Conservation (phyloP, 2,888 invertebrate genomes). For the Bursaphelenchus okinawaensis region DNA sequence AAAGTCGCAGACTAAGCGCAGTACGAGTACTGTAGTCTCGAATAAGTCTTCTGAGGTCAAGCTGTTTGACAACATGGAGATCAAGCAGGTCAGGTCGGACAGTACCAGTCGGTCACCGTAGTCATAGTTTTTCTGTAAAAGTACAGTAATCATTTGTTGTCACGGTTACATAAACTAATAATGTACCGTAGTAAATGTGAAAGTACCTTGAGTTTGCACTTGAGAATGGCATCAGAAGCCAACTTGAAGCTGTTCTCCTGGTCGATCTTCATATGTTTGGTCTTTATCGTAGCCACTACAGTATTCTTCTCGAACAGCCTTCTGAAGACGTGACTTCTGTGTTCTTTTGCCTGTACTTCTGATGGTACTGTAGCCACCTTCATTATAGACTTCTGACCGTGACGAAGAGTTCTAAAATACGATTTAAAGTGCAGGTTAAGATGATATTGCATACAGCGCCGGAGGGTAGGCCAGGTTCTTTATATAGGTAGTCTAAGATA, state of each 20-base stretch:
- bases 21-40: constrained; percentile 1
- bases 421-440: too few species aligned
- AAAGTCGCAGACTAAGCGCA: constrained; percentile 11
- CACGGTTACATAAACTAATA: too few species aligned
- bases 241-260: not conserved
- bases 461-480: too few species aligned
- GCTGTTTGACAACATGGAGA: not conserved
- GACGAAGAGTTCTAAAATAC: constrained; percentile 7
- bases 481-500: too few species aligned
- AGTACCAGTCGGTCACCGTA: not conserved
- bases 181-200: too few species aligned
- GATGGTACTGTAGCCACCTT: not conserved
- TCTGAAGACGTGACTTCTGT: constrained; percentile 1
- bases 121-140: not conserved
- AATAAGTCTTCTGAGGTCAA: constrained; percentile 1
- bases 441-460: too few species aligned
- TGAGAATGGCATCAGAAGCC: not conserved
- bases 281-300: constrained; percentile 3
- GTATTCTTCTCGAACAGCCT: not conserved
- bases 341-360: not conserved
- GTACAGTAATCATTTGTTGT: not conserved
- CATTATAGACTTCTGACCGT: constrained; percentile 1
- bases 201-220: constrained; percentile 7
- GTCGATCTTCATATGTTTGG: constrained; percentile 4
- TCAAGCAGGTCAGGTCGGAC: not conserved